These are phyloP conservation scores for Rhizoglyphus robini DNA, from an alignment of 1,140 invertebrate species.

Conservation along the genomic window DNA sequence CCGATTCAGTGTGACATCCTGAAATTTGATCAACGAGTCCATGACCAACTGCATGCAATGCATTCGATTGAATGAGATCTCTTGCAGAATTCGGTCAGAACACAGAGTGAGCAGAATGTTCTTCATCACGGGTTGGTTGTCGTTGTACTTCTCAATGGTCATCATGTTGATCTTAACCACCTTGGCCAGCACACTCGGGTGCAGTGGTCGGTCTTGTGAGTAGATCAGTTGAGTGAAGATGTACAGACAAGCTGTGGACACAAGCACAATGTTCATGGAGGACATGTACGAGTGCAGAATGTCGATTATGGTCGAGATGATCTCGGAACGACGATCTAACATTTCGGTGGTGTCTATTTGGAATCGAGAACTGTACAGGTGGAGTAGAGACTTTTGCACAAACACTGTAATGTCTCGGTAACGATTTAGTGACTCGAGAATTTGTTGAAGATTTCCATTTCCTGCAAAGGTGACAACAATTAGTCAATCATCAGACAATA, in stretches of 20 bases:
- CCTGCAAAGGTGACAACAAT: not conserved
- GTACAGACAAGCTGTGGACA: not conserved
- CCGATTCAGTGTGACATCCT: constrained; percentile 57
- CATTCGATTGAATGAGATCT: constrained; percentile 50
- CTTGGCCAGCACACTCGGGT: not conserved
- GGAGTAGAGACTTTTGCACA: not conserved
- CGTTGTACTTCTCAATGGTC: constrained; percentile 58
- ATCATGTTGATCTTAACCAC: constrained; percentile 43
- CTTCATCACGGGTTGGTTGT: constrained; percentile 41
- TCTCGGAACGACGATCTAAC: not conserved
- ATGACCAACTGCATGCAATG: constrained; percentile 58
- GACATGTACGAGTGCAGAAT: not conserved
- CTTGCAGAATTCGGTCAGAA: constrained; percentile 14
- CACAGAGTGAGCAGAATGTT: constrained; percentile 20
- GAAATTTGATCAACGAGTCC: constrained; percentile 55
- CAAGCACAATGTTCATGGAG: not conserved
- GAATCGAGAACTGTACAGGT: not conserved
- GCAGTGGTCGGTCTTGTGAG: too few relatives aligned
- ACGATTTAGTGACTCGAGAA: not conserved
- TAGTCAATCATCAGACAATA: not conserved
- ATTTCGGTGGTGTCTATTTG: not conserved
- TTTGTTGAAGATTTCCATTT: not conserved
- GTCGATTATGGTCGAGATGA: not conserved
- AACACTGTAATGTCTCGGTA: not conserved
- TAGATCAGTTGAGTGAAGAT: not conserved